Conservation (phyloP, 2,797 vertebrate genomes). For the Distichodus sexfasciatus region DNA sequence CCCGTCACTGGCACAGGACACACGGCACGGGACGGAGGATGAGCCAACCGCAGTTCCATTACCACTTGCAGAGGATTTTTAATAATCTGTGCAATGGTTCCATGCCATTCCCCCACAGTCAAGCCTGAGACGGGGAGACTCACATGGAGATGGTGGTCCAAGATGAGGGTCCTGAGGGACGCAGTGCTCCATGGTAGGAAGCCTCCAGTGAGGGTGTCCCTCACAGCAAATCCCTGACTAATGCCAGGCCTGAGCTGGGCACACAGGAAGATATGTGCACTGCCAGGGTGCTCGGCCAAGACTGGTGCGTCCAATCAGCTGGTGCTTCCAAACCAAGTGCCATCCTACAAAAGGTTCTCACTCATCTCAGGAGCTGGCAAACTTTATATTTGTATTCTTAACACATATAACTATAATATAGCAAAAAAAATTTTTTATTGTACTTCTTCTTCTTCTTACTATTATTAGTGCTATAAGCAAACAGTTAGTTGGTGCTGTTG, state of each 20-base stretch:
- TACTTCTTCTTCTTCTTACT: too few relatives aligned
- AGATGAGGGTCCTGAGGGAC: slow-evolving; percentile 13
- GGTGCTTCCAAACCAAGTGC: slow-evolving; percentile 24
- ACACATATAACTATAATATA: too few relatives aligned
- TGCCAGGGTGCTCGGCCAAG: slow-evolving; percentile 43
- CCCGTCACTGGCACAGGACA: slow-evolving; percentile 56
- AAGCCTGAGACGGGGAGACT: slow-evolving; percentile 36
- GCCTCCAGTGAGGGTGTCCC: slow-evolving; percentile 19
- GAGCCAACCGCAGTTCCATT: slow-evolving; percentile 37
- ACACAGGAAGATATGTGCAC: slow-evolving; percentile 29
- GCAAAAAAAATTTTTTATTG: too few relatives aligned
- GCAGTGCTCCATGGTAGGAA: slow-evolving; percentile 32
- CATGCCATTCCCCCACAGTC: slow-evolving; percentile 16
- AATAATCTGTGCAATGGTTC: slow-evolving; percentile 40
- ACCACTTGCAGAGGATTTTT: slow-evolving; percentile 31
- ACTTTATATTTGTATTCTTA: too few relatives aligned
- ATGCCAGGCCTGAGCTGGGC: slow-evolving; percentile 29
- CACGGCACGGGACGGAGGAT: slow-evolving; percentile 18
- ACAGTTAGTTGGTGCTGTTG: too few relatives aligned
- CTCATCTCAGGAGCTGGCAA: too few relatives aligned
- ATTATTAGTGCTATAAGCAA: too few relatives aligned
- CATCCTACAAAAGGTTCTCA: too few relatives aligned
- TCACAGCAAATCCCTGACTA: slow-evolving; percentile 16
- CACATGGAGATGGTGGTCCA: slow-evolving; percentile 16
- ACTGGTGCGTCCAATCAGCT: slow-evolving; percentile 42